Evolutionary conservation across 2,888 invertebrate genomes (phyloP).

Genomic region (Ophion costatus): DNA sequence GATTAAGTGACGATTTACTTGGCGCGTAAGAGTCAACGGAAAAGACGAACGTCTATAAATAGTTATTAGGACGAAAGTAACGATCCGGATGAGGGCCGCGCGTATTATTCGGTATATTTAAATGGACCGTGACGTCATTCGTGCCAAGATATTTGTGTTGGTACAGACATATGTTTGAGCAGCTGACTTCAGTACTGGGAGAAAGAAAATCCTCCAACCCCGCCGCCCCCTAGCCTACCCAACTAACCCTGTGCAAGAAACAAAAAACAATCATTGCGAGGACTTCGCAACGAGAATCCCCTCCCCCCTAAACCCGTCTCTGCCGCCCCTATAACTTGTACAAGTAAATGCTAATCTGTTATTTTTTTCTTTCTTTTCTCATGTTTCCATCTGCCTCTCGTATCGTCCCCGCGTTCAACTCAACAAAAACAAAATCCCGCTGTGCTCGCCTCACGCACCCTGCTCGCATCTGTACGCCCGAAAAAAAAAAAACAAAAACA

Average conservation of each 20-base stretch:
- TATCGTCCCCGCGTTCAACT: slow-evolving; percentile 78
- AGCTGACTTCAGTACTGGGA: slow-evolving; percentile 51
- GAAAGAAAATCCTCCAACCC: slow-evolving; percentile 52
- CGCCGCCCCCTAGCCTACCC: slow-evolving; percentile 62
- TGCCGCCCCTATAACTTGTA: slow-evolving; percentile 35
- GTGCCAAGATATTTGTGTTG: slow-evolving; percentile 33
- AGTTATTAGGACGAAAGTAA: neutral
- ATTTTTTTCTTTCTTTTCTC: slow-evolving; percentile 80
- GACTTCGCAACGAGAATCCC: slow-evolving; percentile 44
- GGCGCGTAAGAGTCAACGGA: too few relatives aligned
- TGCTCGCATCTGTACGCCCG: slow-evolving; percentile 9
- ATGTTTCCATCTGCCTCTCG: slow-evolving; percentile 77
- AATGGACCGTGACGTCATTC: slow-evolving; percentile 3
- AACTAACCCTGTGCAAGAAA: slow-evolving; percentile 66
- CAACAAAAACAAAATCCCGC: slow-evolving; percentile 73
- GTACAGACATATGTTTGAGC: slow-evolving; percentile 28
- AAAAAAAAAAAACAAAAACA: slow-evolving; percentile 43
- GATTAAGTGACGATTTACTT: too few relatives aligned
- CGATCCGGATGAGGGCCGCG: slow-evolving; percentile 1
- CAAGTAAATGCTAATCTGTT: slow-evolving; percentile 79
- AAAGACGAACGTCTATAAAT: neutral
- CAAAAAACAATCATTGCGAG: slow-evolving; percentile 35
- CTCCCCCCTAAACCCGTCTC: slow-evolving; percentile 16
- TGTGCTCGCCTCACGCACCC: slow-evolving; percentile 72
- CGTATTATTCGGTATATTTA: slow-evolving; percentile 9